Evolutionary conservation across 2,888 invertebrate species (phyloP).

Genomic region (Hirudinaria manillensis): DNA sequence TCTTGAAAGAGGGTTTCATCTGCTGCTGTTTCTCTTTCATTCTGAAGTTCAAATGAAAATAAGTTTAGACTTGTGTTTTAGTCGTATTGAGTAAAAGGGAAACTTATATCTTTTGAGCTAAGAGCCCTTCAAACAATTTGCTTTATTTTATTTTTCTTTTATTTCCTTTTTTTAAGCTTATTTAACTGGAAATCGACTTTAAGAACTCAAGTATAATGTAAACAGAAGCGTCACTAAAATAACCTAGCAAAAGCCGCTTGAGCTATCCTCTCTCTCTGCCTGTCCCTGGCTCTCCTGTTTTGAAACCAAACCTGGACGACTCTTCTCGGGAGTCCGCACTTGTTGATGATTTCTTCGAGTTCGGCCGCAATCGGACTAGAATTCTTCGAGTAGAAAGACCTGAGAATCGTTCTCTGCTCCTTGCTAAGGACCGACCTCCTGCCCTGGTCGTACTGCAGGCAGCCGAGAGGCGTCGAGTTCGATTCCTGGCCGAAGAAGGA

Average conservation of each 20-base stretch:
- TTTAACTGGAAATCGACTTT: neutral
- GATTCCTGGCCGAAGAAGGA: neutral
- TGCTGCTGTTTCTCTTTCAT: slow-evolving; percentile 15
- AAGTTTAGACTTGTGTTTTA: no score
- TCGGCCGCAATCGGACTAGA: slow-evolving; percentile 22
- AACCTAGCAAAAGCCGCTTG: slow-evolving; percentile 23
- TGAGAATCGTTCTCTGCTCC: slow-evolving; percentile 28
- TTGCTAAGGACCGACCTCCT: slow-evolving; percentile 29
- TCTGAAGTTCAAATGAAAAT: neutral
- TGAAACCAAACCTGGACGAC: slow-evolving; percentile 34
- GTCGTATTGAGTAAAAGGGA: neutral
- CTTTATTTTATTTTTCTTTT: neutral
- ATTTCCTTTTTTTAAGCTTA: neutral
- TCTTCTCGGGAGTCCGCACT: slow-evolving; percentile 21
- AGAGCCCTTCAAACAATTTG: neutral
- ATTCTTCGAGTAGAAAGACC: slow-evolving; percentile 13
- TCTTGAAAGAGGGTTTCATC: neutral
- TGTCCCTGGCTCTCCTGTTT: slow-evolving; percentile 32
- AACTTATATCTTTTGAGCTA: neutral
- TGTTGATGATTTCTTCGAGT: slow-evolving; percentile 22
- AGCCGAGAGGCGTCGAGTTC: neutral
- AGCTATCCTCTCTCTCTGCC: slow-evolving; percentile 29
- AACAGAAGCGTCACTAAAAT: neutral
- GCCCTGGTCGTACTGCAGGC: slow-evolving; percentile 29
- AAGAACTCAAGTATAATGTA: neutral